Percentiles rank a stretch among this genome's conserved stretches.
These are phyloP conservation scores for Columba livia DNA, from an alignment of 2,113 vertebrate species.

Conservation along the genomic window DNA sequence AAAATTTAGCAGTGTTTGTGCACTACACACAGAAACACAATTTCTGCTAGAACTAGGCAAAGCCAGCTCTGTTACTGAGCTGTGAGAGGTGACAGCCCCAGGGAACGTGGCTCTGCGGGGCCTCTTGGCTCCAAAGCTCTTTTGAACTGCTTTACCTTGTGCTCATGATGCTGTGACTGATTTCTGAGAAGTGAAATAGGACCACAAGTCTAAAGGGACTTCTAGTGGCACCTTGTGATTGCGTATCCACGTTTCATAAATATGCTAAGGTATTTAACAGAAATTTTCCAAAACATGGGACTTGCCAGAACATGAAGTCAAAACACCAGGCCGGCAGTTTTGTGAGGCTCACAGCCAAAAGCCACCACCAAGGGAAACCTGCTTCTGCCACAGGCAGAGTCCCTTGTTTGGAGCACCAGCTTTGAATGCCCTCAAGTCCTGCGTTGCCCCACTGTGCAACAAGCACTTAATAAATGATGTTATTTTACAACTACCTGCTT, in stretches of 20 bases:
- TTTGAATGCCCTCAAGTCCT: not conserved
- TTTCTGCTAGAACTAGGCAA: not conserved
- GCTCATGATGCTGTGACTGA: fast-evolving
- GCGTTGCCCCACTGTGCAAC: not conserved
- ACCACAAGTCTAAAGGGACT: not conserved
- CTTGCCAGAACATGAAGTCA: not conserved
- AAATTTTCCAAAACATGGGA: not conserved
- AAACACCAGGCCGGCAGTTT: not conserved
- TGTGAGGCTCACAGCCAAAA: not conserved
- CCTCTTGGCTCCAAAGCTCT: not conserved
- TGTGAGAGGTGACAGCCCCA: not conserved
- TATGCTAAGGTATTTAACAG: not conserved
- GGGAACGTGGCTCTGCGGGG: not conserved
- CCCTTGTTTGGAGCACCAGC: not conserved
- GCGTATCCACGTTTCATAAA: not conserved
- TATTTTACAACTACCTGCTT: not conserved
- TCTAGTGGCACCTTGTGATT: fast-evolving
- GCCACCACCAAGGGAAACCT: not conserved
- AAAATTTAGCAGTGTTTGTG: not conserved
- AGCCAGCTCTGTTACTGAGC: not conserved
- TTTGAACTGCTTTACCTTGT: not conserved
- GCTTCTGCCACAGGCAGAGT: not conserved
- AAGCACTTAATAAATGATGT: not conserved
- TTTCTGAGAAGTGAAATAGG: not conserved
- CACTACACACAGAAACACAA: not conserved